A percentile compares a stretch with the other conserved stretches of the same genome.
phyloP scores from a whole-genome alignment of 2,113 vertebrate genomes.

The Ondatra zibethicus region DNA sequence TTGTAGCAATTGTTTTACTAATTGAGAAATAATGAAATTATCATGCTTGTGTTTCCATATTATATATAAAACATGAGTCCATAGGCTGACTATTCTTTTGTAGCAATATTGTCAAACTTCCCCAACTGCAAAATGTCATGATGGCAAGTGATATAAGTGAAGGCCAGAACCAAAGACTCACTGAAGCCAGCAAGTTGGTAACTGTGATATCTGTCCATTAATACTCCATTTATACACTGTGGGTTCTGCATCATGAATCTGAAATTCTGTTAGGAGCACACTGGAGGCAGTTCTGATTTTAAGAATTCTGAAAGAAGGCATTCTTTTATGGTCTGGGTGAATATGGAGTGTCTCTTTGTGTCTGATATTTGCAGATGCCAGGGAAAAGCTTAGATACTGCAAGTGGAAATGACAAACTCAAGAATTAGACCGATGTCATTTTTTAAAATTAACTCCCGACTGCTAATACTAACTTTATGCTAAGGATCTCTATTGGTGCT shows the following conservation, averaged over 20 bases:
- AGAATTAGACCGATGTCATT: neutral
- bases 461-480: neutral
- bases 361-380: neutral
- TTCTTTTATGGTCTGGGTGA: neutral
- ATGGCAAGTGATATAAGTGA: neutral
- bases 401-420: neutral
- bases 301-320: constrained; percentile 47
- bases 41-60: neutral
- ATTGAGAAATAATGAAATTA: neutral
- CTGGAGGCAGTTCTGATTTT: constrained; percentile 5
- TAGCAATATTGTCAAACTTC: neutral
- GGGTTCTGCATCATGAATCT: neutral
- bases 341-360: neutral
- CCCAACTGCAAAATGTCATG: neutral
- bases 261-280: neutral
- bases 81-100: neutral
- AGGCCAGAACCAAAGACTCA: neutral
- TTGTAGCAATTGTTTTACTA: neutral
- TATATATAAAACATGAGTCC: neutral
- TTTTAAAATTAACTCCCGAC: constrained; percentile 44
- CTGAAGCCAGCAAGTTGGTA: neutral
- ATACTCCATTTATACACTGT: neutral
- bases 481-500: constrained; percentile 47
- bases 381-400: neutral
- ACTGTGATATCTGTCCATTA: neutral